Evolutionary conservation across 1,140 invertebrate species (phyloP), one percentile per base, ranked within the genome.

Genomic region (Mizuhopecten yessoensis): DNA sequence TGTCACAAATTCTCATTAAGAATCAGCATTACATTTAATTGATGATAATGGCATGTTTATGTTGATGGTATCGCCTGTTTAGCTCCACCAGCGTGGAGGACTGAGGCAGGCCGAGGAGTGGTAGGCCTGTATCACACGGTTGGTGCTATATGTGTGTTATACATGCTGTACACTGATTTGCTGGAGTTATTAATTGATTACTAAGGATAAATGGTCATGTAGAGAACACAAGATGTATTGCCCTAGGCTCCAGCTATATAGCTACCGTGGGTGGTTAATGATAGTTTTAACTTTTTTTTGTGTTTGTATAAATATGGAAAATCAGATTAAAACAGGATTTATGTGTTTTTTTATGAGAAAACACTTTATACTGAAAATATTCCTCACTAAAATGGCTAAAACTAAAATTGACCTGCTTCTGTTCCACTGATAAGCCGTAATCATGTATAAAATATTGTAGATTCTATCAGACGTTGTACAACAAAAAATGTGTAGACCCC

Each of bases 361-460:
- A 17, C 11, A 49, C 20, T 49, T 49, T 49, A 49, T n/a, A 49
- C 11, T 49, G 45, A 49, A 49, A 49, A 49, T 17, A 49, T 17
- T 49, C 45, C 13, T 2, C 3, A 49, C 23, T 75, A 29, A 45
- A 75, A 75, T 75, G 57, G n/a, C 57, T 75, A n/a, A 17, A 75
- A 75, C 23, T 75, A 17, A 29, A n/a, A 75, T 29, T 17, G 57
- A 29, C 23, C 57, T 75, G 57, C 57, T 17, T n/a, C 57, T 75
- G 57, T 75, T 75, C 11, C 23, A 7, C 5, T 75, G 57, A 75
- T 75, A 75, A 75, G 57, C 57, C 17, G 29, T 75, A 17, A 75
- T 75, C 57, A 75, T 75, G 57, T 75, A 75, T 75, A 17, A 75
- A 75, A 75, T 75, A 29, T 75, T 75, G 57, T 75, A 75, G 57